A percentile compares a stretch with the other conserved stretches of the same genome.
These are phyloP conservation scores for Osmerus mordax DNA, from an alignment of 2,113 vertebrate species.

Conservation along the genomic window DNA sequence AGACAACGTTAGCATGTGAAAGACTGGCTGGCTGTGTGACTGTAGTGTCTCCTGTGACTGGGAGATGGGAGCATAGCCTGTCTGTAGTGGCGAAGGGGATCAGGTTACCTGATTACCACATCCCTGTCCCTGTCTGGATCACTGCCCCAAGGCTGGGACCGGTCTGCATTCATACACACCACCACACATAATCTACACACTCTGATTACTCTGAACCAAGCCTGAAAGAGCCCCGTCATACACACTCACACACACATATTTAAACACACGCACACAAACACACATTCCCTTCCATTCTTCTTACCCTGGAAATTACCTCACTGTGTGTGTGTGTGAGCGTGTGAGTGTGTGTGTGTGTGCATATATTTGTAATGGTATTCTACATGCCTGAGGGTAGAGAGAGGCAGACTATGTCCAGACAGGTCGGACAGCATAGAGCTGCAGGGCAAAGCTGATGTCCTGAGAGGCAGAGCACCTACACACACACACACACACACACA, in stretches of 20 bases:
- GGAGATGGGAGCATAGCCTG: neutral
- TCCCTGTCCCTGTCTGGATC: conserved; percentile 1
- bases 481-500: neutral
- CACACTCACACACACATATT: neutral
- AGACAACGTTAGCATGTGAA: neutral
- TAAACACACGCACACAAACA: conserved; percentile 14
- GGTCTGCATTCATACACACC: neutral
- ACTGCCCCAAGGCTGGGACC: neutral
- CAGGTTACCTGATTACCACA: neutral
- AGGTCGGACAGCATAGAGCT: too few species aligned
- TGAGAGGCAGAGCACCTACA: neutral
- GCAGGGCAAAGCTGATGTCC: too few species aligned
- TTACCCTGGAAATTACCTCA: too few species aligned
- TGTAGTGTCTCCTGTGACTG: neutral
- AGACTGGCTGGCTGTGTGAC: neutral
- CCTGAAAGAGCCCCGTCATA: conserved; percentile 1
- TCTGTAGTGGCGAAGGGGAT: neutral
- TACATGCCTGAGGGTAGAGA: neutral
- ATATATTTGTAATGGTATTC: neutral
- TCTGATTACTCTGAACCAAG: conserved; percentile 1
- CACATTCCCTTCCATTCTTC: conserved; percentile 2
- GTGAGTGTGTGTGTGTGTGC: neutral
- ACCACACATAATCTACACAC: conserved; percentile 11
- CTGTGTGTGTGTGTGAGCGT: neutral
- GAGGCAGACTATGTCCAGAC: neutral